These are phyloP conservation scores for Catharus minimus DNA, from an alignment of 2,113 vertebrate species.

Conservation along the genomic window DNA sequence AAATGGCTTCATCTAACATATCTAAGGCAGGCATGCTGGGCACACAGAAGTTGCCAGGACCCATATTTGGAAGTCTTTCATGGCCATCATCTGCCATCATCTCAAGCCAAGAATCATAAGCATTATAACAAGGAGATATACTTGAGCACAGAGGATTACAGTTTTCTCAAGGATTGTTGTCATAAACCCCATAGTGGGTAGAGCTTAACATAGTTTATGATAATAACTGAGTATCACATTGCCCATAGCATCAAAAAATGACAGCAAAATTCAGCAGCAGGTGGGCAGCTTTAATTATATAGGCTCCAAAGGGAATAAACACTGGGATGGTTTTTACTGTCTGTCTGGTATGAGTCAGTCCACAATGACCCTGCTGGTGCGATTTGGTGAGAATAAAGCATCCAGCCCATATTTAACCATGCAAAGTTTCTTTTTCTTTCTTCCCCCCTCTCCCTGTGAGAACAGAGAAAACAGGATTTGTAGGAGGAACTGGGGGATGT, in stretches of 20 bases:
- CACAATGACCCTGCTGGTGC: not conserved
- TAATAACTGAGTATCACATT: slow-evolving; percentile 60
- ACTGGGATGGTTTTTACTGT: slow-evolving; percentile 43
- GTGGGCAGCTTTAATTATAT: slow-evolving; percentile 66
- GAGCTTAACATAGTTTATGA: slow-evolving; percentile 58
- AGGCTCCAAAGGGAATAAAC: slow-evolving; percentile 61
- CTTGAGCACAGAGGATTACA: slow-evolving; percentile 58
- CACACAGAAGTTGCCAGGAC: slow-evolving; percentile 3
- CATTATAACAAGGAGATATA: slow-evolving; percentile 64
- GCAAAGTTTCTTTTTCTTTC: not conserved
- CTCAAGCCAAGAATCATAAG: slow-evolving; percentile 62
- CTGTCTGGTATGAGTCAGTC: slow-evolving; percentile 50
- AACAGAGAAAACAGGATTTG: slow-evolving; percentile 54
- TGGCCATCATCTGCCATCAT: slow-evolving; percentile 32
- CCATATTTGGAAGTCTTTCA: slow-evolving; percentile 46
- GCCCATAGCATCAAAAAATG: slow-evolving; percentile 59
- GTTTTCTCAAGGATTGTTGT: slow-evolving; percentile 63
- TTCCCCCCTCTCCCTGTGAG: not conserved
- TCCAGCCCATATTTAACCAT: not conserved
- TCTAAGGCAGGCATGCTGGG: not conserved
- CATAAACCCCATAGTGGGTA: slow-evolving; percentile 43
- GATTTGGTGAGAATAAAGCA: slow-evolving; percentile 31
- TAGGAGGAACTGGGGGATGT: slow-evolving; percentile 37
- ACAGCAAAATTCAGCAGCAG: slow-evolving; percentile 63
- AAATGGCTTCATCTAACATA: not conserved